Evolutionary conservation across 2,113 vertebrate genomes (phyloP), one percentile per base, ranked within the genome.

Genomic region (Ornithorhynchus anatinus): DNA sequence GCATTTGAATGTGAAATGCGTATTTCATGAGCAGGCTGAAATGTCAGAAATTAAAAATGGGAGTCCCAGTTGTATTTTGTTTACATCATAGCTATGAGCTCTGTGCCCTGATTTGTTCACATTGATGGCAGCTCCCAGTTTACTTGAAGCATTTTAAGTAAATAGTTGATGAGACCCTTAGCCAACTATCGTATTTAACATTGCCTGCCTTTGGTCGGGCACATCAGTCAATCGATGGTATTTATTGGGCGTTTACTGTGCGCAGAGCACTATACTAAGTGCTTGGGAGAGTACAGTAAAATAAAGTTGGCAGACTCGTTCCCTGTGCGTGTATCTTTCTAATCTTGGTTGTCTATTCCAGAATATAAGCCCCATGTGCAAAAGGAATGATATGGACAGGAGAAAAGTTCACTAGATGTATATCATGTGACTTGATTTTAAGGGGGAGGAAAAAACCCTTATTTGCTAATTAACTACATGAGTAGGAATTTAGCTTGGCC

Each of bases 21-120:
- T 23, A 60, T 69, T 69, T 84, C 72, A 75, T 77, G 57, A 38
- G n/a, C 58, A 65, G 61, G 37, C n/a, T 71, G 48, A 78, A 79
- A 75, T 63, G 72, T 35, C 0, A 8, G 71, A 79, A 85, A 67
- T 58, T 59, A 64, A 58, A 76, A 57, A 86, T 62, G 76, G 58
- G 58, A 48, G 63, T 83, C 63, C 33, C 47, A 69, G 64, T 88
- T 63, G 69, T 85, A 79, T 80, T 79, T 69, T 81, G 54, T 85
- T 84, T 84, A 84, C 64, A 81, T 87, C 72, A 83, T 81, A 54
- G 75, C 86, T 88, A 40, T 79, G 63, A 66, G 69, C 85, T 56
- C 23, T 77, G 17, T 74, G 37, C 76, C 71, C 72, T 51, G 27
- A 75, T 75, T 72, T 88, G 75, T 86, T 83, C 80, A 81, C 81